These are phyloP conservation scores for Lepus americanus DNA, from an alignment of 2,113 vertebrate genomes.

Conservation along the genomic window DNA sequence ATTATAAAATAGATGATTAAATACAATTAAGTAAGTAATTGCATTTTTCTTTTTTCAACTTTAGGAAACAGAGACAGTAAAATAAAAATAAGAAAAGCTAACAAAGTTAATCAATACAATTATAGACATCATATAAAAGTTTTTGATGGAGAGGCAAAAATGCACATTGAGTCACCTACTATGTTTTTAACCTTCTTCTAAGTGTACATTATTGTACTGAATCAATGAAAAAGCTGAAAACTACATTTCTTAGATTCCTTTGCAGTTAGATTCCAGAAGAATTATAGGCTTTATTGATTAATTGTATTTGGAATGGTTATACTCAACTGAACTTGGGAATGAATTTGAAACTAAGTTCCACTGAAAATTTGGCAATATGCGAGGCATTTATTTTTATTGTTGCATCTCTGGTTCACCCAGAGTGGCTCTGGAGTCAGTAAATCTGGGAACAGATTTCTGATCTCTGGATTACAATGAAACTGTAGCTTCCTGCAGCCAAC, in stretches of 20 bases:
- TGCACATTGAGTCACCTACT: neutral
- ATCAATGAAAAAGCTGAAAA: neutral
- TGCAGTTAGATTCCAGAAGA: constrained; percentile 6
- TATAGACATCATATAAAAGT: neutral
- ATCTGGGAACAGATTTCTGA: neutral
- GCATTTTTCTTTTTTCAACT: neutral
- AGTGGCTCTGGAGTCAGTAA: neutral
- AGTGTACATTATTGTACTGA: neutral
- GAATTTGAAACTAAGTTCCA: constrained; percentile 38
- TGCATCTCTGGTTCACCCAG: neutral
- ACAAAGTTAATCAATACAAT: neutral
- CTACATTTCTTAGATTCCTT: neutral
- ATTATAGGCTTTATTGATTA: constrained; percentile 1
- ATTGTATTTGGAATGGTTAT: neutral
- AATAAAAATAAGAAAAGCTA: neutral
- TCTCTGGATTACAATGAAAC: neutral
- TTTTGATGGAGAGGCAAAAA: neutral
- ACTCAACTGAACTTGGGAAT: neutral
- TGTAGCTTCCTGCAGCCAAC: neutral
- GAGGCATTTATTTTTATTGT: constrained; percentile 44
- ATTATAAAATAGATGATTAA: neutral
- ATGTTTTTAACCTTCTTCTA: neutral
- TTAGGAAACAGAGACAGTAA: neutral
- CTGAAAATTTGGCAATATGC: neutral
- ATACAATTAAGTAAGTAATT: neutral